A percentile compares a stretch with the other conserved stretches of the same genome.
Evolutionary conservation across 2,797 vertebrate species (phyloP).

Genomic region (Bryconaethiops microstoma): DNA sequence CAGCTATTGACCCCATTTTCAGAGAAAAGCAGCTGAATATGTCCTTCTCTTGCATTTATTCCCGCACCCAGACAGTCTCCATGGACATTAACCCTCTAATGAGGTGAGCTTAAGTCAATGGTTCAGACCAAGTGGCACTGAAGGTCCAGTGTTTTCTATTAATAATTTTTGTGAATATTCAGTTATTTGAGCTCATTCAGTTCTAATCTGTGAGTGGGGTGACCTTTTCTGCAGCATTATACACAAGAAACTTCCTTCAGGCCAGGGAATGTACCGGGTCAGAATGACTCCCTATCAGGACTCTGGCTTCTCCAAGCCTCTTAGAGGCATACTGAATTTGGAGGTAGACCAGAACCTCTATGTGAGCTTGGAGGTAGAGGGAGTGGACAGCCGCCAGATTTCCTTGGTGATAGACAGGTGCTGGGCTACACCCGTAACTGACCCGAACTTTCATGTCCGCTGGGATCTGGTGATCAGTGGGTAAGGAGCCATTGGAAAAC

Average conservation of each 20-base stretch:
- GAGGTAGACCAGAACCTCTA: constrained; percentile 63
- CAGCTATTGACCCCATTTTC: constrained; percentile 53
- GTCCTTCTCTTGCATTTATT: constrained; percentile 65
- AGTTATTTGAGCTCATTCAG: neutral
- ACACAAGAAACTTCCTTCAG: constrained; percentile 61
- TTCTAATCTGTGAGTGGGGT: neutral
- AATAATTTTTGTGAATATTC: too few relatives aligned
- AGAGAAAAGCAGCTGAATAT: constrained; percentile 63
- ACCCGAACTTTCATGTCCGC: constrained; percentile 41
- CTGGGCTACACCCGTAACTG: constrained; percentile 71
- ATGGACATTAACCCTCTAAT: constrained; percentile 70
- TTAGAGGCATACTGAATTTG: constrained; percentile 31
- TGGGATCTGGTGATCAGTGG: constrained; percentile 66
- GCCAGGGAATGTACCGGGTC: constrained; percentile 58
- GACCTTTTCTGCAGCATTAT: constrained; percentile 50
- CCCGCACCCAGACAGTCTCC: constrained; percentile 63
- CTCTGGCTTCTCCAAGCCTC: constrained; percentile 54
- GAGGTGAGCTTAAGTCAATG: constrained; percentile 52
- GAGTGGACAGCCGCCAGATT: constrained; percentile 62
- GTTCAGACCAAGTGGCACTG: too few relatives aligned
- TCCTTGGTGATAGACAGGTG: constrained; percentile 66
- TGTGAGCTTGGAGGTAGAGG: constrained; percentile 63
- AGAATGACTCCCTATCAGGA: constrained; percentile 67
- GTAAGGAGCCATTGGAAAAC: constrained; percentile 53
- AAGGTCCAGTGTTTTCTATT: too few relatives aligned